These are phyloP conservation scores for Pseudois nayaur DNA, from an alignment of 2,113 vertebrate species.

Conservation along the genomic window DNA sequence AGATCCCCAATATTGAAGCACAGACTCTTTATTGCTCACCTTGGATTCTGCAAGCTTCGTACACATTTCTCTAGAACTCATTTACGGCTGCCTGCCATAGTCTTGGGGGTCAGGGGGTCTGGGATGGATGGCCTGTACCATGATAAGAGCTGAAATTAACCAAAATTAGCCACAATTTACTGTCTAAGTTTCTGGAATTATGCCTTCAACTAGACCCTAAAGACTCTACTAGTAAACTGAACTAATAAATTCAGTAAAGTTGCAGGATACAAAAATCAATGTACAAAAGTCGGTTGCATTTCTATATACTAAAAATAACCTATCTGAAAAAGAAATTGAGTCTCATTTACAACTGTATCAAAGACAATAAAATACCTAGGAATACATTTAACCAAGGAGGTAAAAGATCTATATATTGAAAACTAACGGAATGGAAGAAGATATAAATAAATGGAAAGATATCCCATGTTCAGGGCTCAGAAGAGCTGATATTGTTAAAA, in stretches of 20 bases:
- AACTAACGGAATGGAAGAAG: background rate
- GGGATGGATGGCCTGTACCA: background rate
- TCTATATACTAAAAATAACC: background rate
- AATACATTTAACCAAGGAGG: background rate
- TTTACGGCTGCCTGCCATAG: background rate
- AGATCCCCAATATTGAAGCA: background rate
- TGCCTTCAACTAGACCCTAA: background rate
- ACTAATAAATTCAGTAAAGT: background rate
- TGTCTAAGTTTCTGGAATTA: background rate
- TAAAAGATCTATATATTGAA: background rate
- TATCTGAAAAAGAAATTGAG: background rate
- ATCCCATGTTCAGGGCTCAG: background rate
- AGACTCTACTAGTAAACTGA: background rate
- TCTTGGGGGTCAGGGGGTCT: background rate
- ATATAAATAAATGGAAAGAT: background rate
- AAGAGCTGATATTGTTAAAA: background rate
- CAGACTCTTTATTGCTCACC: background rate
- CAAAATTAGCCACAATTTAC: background rate
- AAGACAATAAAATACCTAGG: background rate
- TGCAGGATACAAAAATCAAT: background rate
- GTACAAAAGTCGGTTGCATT: background rate
- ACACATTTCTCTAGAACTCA: background rate
- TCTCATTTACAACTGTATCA: background rate
- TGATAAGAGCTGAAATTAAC: background rate
- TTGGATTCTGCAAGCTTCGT: background rate